Evolutionary conservation across 2,888 invertebrate genomes (phyloP), one percentile per base, ranked within the genome.

Genomic region (Napeogenes inachia): DNA sequence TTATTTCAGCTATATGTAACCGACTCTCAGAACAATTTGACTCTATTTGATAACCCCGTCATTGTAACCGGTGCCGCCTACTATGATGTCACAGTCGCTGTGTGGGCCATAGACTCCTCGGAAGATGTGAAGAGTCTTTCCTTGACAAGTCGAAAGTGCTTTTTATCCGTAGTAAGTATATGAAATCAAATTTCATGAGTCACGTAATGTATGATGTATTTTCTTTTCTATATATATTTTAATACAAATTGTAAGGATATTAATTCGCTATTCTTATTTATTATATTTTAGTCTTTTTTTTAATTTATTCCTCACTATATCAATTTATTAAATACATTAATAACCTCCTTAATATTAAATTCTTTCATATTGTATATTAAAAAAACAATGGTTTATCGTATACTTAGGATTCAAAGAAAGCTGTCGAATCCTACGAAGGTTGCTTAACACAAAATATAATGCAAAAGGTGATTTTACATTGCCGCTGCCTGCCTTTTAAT

Each of bases 31-130:
- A 76, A 79, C 4, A 70, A 68, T 32, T 61, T 83, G 13, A 79
- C 82, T 0, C 63, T 82, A 1, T 63, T 82, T 13, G 78, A 82
- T 55, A 78, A 73, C 50, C 70, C 73, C 2, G 75, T 81, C 30
- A 66, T 68, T 1, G 57, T 84, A 13, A 77, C 75, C 0, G 70
- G 80, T 0, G 70, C 68, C 6, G 75, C 79, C 0, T 79, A 72
- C 30, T 85, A 78, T 55, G 85, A 88, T 61, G 72, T 87, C 8
- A 80, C 79, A 8, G 62, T 88, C 0, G 75, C 77, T 12, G 74
- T 83, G 0, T 87, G 82, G 83, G 72, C 76, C 2, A 88, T 88
- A 0, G 86, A 86, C 62, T 82, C 88, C 0, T 85, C 87, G 0
- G 68, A 66, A 0, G 75, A 84, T 30, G 87, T 86, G 0, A 81